Evolutionary conservation across 2,797 vertebrate species (phyloP), one percentile per base, ranked within the genome.

Genomic region (Pseudomugil gertrudae): DNA sequence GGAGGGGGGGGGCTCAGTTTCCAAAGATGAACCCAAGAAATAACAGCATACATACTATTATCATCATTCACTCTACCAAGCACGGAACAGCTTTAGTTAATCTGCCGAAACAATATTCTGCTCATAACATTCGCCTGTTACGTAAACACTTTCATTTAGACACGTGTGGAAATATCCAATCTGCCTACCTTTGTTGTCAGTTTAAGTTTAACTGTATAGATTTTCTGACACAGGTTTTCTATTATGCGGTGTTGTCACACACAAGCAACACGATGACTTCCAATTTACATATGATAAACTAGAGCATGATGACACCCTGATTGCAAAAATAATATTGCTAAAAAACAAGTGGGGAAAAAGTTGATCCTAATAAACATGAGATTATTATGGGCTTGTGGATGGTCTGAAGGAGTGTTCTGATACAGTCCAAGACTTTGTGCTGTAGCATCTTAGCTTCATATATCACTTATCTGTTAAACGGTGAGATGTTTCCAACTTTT

Each of bases 101-200:
- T 74, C 67, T 63, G 19, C 66, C 54, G 72, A 71, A 81, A 86
- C 32, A 73, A 48, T 69, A 30, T 71, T 51, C 38, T 53, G n/a
- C 53, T 80, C 21, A 66, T 82, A 32, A 78, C 70, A 24, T 67
- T 55, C 62, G 59, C 36, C 15, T 29, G 3, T 74, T 66, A 61
- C 63, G 29, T 70, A 74, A 76, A 74, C 59, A 32, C 52, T 54
- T 61, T 21, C 47, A 57, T 68, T 51, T 72, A 17, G 29, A 68
- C 63, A 64, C 47, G 43, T 74, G 6, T 43, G 26, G 60, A 23
- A 71, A n/a, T 55, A 33, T 70, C 52, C n/a, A 59, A 58, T 66
- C 73, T 70, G 66, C 61, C 53, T 82, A n/a, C 57, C 62, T 73
- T 82, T 48, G 36, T 57, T 80, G 72, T 72, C 57, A 48, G 32